Base-by-base conservation (phyloP, 1,140 invertebrate genomes). In the Trialeurodes vaporariorum region DNA sequence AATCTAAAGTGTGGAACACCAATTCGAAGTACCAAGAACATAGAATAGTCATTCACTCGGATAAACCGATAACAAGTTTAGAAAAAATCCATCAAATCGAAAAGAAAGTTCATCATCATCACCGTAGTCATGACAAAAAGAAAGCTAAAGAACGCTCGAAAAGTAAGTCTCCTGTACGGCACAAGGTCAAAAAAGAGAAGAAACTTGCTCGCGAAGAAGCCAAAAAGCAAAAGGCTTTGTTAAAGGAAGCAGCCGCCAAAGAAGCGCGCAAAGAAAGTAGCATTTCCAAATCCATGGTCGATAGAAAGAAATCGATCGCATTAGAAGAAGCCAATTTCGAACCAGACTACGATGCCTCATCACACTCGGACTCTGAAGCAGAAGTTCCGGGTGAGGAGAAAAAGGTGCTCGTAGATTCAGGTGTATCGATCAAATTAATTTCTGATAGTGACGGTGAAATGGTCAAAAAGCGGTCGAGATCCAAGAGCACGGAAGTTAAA, bases 221-320 rank as follows among this genome's bases (percentile, higher is more conserved):
- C 11, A 65, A 40, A 17, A 40, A 40, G n/a, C 27, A 65, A 24
- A 27, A 27, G 17, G 26, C 27, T 24, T 27, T 23, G 27, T 25
- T 23, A 21, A 21, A 40, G n/a, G 64, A 65, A 58, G 27, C 64
- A 21, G 64, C 23, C 2, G 27, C 12, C 26, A 22, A 49, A 11
- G 27, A 65, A 21, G 11, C 2, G 2, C 22, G 24, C 17, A 25
- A 23, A n/a, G 60, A 61, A n/a, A 5, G 5, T 21, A 65, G 64
- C 27, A 65, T 21, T 65, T 27, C 62, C 24, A 64, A 40, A 64
- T 59, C 58, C 62, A 40, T 49, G 58, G 63, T 61, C 22, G 61
- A 67, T 22, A 58, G 22, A 59, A 67, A 70, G 13, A 68, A 70
- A 67, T 63, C 61, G 5, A 66, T 71, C 11, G 67, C 69, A 17